phyloP scores from a whole-genome alignment of 2,888 invertebrate species.

The Leptopilina drosophilae region DNA sequence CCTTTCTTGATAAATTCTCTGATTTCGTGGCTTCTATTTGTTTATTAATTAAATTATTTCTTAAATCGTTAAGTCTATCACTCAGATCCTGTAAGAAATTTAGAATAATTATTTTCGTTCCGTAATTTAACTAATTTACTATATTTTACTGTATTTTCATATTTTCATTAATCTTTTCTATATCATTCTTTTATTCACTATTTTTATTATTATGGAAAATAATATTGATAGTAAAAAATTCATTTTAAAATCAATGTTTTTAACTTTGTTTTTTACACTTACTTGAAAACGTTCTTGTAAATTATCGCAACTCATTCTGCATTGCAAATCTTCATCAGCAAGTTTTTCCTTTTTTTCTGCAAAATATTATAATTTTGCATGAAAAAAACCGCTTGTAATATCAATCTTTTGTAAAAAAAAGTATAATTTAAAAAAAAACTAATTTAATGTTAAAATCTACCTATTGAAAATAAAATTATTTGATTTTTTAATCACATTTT shows the following conservation, averaged over 20 bases:
- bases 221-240: too few relatives aligned
- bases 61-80: constrained; percentile 21
- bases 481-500: too few relatives aligned
- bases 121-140: background rate
- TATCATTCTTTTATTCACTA: too few relatives aligned
- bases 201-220: too few relatives aligned
- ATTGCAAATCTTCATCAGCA: background rate
- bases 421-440: too few relatives aligned
- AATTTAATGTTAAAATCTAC: too few relatives aligned
- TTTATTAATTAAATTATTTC: constrained; percentile 25
- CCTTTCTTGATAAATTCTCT: constrained; percentile 44
- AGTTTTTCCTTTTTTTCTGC: background rate
- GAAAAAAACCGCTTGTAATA: background rate
- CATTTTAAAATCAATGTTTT: too few relatives aligned
- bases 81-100: constrained; percentile 10
- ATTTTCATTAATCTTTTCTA: too few relatives aligned
- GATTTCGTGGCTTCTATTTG: constrained; percentile 54
- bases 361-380: background rate
- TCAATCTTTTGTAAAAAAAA: too few relatives aligned
- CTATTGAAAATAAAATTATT: too few relatives aligned
- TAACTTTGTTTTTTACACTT: background rate
- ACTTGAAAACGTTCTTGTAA: constrained; percentile 29
- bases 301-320: constrained; percentile 2
- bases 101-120: background rate
- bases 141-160: too few relatives aligned